Base-by-base conservation (phyloP, 2,113 vertebrate species). In the Butorides virescens region DNA sequence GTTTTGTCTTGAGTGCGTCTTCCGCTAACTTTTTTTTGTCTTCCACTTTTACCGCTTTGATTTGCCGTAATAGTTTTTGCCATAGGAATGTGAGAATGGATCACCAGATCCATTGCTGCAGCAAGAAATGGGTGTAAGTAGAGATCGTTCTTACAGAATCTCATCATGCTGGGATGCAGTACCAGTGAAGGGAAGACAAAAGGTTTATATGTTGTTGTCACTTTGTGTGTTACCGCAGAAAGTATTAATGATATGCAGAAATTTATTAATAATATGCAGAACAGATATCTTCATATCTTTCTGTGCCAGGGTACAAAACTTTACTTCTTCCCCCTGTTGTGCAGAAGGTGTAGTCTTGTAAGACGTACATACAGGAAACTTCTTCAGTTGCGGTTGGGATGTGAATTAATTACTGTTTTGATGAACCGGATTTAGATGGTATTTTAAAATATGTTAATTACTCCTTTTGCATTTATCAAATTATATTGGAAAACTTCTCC, bases 331-430 rank as follows among this genome's bases (percentile, higher is more conserved):
- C 23, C 23, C 7, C 5, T 12, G 30, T 22, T 65, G 42, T 0
- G 2, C 11, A 74, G 47, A 32, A 52, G 53, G 46, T 17, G 12
- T 37, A 26, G n/a, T 30, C 46, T 49, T 50, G 8, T 26, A 36
- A 71, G 55, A 44, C 62, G 5, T 1, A 15, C 2, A 15, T 9
- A 37, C 12, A 68, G 44, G 93, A 71, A 68, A 25, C 11, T 39
- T 56, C 21, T 36, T 82, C 63, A 18, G 13, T 47, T 82, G 23
- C 25, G 4, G 46, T 47, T 53, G 26, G 83, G 34, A 15, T 63
- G 71, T 5, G 58, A 85, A 74, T 53, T 94, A 90, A 91, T 90
- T 82, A 78, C 2, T 86, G 58, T 73, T 96, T 93, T 95, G 94
- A 56, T 49, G 75, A 83, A 25, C 3, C 0, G 30, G 49, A 61